Percentiles rank a stretch among this genome's conserved stretches.
Conservation (phyloP, 30 jellyfish, hydroid and myxozoan genomes). For the Mastigias papua region DNA sequence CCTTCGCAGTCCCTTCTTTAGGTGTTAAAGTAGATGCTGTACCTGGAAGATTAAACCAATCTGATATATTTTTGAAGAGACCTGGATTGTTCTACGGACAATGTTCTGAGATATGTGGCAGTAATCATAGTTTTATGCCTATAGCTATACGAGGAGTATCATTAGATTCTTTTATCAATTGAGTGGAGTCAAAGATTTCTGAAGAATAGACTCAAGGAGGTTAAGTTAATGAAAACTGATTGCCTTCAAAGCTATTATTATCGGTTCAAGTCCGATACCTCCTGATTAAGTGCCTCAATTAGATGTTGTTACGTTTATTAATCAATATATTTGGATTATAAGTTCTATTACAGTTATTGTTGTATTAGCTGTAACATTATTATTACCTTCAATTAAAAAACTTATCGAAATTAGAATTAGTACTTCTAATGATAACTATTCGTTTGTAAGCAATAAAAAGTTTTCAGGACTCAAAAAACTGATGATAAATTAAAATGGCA, state of each 20-base stretch:
- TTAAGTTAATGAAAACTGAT: constrained; percentile 48
- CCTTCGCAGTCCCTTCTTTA: constrained; percentile 85
- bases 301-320: constrained; percentile 32
- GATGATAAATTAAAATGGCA: background rate
- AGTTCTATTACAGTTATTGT: background rate
- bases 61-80: constrained; percentile 35
- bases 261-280: constrained; percentile 74
- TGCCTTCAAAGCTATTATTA: constrained; percentile 64
- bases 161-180: constrained; percentile 43
- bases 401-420: background rate
- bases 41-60: constrained; percentile 77
- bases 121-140: constrained; percentile 82
- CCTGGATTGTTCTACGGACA: constrained; percentile 78
- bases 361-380: background rate
- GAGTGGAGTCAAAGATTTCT: constrained; percentile 29
- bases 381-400: background rate
- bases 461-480: too few relatives aligned
- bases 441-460: background rate
- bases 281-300: constrained; percentile 65
- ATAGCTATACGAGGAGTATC: constrained; percentile 62
- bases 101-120: constrained; percentile 82
- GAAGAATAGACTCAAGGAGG: constrained; percentile 44
- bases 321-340: constrained; percentile 24
- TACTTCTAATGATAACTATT: background rate
- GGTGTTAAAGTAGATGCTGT: constrained; percentile 61